Base-by-base conservation (phyloP, 1,140 invertebrate genomes). In the Theocolax elegans region DNA sequence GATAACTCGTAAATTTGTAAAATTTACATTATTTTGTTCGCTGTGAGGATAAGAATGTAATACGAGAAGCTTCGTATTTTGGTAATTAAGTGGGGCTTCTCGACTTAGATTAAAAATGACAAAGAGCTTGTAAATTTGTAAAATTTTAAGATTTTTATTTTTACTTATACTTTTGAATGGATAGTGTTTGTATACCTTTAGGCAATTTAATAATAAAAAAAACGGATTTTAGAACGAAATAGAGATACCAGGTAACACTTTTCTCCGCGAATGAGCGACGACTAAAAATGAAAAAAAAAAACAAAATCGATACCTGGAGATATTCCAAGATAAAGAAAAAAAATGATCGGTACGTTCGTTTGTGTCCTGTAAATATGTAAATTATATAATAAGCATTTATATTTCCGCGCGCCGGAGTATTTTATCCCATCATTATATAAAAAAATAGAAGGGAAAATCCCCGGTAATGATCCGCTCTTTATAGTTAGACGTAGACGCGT, bases 341-440 rank as follows among this genome's bases (percentile, higher is more conserved):
- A 64, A 65, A 65, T 69, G 62, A 74, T 68, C 71, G 76, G 77
- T 80, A 79, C 77, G 78, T 83, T 83, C 79, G 75, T 80, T 84
- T 83, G 79, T 83, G 75, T 81, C 73, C 77, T 85, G 82, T 85
- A 84, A 64, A 85, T 84, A 84, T 82, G 83, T 85, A 85, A 80
- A 85, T 80, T 80, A 77, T n/a, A 73, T 59, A 58, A 77, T 75
- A 77, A 76, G 77, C 72, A 80, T 80, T 83, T 81, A 77, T 81
- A 84, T 79, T 81, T 76, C 63, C 72, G 71, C 75, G 74, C 71
- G n/a, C 53, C 31, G 21, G 17, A 62, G 62, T 29, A 25, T 66
- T 62, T 40, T 65, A 38, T 51, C 62, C 48, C 44, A 19, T 67
- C 44, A 23, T 58, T 27, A 72, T 59, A 62, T 62, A 67, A 49